phyloP scores from a whole-genome alignment of 2,113 vertebrate species.

The Syrmaticus mikado region DNA sequence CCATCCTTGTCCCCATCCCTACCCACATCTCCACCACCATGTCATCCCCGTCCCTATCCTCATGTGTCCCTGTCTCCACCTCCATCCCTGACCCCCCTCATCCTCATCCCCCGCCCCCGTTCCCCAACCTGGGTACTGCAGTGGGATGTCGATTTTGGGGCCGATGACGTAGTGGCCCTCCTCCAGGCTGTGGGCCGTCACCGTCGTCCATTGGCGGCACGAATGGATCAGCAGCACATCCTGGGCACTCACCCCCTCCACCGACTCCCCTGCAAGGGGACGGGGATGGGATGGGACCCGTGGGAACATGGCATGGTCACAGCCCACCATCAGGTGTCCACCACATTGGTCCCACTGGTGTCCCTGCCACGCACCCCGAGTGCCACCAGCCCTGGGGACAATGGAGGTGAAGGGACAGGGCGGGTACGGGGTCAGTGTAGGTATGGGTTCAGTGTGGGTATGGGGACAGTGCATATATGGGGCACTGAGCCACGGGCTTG shows the following conservation, averaged over 20 bases:
- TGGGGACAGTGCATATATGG: neutral
- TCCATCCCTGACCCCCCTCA: no score
- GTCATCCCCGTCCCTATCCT: neutral
- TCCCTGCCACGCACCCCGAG: no score
- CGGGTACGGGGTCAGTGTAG: neutral
- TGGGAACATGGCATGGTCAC: no score
- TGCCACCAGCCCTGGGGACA: neutral
- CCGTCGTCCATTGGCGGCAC: constrained; percentile 97
- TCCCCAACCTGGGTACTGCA: constrained; percentile 92
- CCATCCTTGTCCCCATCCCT: neutral
- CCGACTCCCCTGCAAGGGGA: no score
- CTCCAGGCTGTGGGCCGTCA: constrained; percentile 95
- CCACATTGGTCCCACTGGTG: neutral
- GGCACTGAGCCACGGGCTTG: neutral
- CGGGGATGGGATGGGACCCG: no score
- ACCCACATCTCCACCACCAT: neutral
- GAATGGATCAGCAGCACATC: constrained; percentile 94
- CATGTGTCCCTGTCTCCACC: neutral
- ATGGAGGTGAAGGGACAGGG: no score
- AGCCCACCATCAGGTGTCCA: neutral
- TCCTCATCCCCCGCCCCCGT: neutral
- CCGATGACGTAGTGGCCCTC: constrained; percentile 97
- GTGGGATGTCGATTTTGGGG: constrained; percentile 96
- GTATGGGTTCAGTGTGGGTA: neutral
- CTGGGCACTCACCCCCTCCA: constrained; percentile 79